These are phyloP conservation scores for Psilopogon haemacephalus DNA, from an alignment of 2,113 vertebrate species.

Conservation along the genomic window DNA sequence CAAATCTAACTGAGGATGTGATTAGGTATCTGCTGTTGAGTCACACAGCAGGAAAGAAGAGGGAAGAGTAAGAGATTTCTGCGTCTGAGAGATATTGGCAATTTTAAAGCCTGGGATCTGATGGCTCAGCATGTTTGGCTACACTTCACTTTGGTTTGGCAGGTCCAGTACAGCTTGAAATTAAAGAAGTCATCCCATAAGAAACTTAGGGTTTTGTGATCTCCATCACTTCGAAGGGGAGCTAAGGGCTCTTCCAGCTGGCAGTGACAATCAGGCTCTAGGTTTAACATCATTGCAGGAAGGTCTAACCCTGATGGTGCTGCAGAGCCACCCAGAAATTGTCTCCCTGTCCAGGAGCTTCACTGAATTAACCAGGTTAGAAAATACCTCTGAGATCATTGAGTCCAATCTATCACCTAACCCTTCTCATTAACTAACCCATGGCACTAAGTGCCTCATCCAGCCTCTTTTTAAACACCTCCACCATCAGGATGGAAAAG, in stretches of 20 bases:
- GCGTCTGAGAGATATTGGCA: not conserved
- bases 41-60: not conserved
- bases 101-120: not conserved
- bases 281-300: not conserved
- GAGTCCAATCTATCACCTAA: no score
- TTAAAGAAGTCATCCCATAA: not conserved
- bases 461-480: no score
- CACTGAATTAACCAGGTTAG: no score
- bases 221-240: not conserved
- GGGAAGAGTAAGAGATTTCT: not conserved
- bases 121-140: not conserved
- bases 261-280: not conserved
- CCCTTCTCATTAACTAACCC: no score
- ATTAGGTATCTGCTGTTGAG: not conserved
- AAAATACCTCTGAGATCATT: no score
- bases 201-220: not conserved
- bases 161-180: not conserved
- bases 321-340: not conserved
- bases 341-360: rapidly evolving
- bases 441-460: no score
- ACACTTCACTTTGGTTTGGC: not conserved
- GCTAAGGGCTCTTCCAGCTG: not conserved
- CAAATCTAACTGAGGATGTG: not conserved
- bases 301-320: not conserved
- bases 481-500: no score